A percentile compares a stretch with the other conserved stretches of the same genome.
Conservation (phyloP, 2,888 invertebrate species). For the Lasioglossum figueresi region DNA sequence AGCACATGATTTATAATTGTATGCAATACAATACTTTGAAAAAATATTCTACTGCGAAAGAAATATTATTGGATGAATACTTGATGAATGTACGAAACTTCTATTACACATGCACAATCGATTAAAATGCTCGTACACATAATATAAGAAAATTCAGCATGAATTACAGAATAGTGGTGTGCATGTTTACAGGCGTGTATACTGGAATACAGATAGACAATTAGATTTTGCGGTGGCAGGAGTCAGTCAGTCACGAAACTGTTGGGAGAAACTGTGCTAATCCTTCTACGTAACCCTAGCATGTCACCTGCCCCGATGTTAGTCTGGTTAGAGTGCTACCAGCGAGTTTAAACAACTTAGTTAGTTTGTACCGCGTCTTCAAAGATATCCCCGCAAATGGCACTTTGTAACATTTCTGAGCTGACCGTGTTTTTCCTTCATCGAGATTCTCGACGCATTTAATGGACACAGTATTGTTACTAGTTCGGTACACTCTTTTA, state of each 20-base stretch:
- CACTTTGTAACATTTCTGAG: background rate
- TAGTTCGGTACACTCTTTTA: background rate
- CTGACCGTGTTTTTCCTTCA: background rate
- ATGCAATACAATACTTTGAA: background rate
- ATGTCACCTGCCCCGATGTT: conserved; percentile 60
- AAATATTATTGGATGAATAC: background rate
- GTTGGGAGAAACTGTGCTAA: conserved; percentile 63
- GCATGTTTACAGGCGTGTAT: background rate
- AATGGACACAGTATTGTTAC: background rate
- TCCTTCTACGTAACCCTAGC: conserved; percentile 54
- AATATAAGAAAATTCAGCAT: no score
- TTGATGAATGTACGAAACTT: background rate
- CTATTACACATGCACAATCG: background rate
- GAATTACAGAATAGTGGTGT: conserved; percentile 32
- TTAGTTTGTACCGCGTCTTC: conserved; percentile 64
- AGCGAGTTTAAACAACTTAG: conserved; percentile 67
- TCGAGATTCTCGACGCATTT: background rate
- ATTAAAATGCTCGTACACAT: background rate
- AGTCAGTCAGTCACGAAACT: conserved; percentile 66
- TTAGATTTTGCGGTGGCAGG: conserved; percentile 52
- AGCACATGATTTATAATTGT: background rate
- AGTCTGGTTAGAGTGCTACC: conserved; percentile 44
- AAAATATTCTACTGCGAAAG: background rate
- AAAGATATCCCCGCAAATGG: conserved; percentile 45
- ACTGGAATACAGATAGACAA: conserved; percentile 37